Evolutionary conservation across 2,797 vertebrate genomes (phyloP).

Genomic region (Ispidina picta): DNA sequence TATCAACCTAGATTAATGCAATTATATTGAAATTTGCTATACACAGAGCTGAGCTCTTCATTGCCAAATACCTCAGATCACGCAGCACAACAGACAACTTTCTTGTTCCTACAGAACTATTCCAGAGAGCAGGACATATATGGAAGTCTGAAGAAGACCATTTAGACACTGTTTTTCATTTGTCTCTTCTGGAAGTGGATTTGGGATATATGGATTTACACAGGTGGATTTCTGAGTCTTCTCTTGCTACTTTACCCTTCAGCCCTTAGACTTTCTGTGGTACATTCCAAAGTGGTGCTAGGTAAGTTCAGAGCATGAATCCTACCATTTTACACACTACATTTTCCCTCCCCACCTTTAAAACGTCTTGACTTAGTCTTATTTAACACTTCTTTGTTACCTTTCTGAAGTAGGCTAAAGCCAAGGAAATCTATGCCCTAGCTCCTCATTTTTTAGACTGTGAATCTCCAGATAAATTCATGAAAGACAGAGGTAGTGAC

Average conservation of each 20-base stretch:
- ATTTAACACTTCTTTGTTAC: neutral
- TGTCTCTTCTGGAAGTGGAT: neutral
- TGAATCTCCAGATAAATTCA: conserved; percentile 18
- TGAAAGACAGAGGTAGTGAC: neutral
- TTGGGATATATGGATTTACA: neutral
- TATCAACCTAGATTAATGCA: neutral
- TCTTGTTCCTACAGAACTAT: neutral
- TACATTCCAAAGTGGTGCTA: neutral
- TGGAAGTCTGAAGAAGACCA: neutral
- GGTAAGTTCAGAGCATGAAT: conserved; percentile 55
- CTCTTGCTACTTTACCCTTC: neutral
- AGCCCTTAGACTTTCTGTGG: neutral
- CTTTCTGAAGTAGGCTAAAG: conserved; percentile 19
- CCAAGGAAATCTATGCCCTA: neutral
- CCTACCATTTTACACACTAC: conserved; percentile 3
- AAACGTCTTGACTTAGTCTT: conserved; percentile 29
- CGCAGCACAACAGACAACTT: neutral
- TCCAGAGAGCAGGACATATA: neutral
- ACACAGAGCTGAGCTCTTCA: neutral
- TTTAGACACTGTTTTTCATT: neutral
- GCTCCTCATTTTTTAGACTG: neutral
- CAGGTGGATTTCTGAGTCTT: neutral
- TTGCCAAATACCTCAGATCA: neutral
- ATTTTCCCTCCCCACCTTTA: neutral
- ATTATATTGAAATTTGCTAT: neutral